Conservation (phyloP, 1,140 invertebrate genomes). For the Bombus picipes region DNA sequence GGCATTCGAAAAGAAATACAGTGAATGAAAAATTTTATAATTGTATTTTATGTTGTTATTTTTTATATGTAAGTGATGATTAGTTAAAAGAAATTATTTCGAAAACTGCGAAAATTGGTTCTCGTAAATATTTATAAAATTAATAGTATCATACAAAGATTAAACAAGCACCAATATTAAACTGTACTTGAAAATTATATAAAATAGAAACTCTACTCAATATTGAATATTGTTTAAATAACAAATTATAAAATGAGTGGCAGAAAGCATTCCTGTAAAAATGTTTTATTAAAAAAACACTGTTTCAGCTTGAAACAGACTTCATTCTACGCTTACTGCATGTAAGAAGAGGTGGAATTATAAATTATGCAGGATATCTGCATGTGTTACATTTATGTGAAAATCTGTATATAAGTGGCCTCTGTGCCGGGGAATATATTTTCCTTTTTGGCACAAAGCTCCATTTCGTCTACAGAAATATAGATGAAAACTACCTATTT, state of each 20-base stretch:
- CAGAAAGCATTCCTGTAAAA: slow-evolving; percentile 32
- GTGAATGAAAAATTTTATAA: slow-evolving; percentile 39
- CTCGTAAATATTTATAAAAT: slow-evolving; percentile 5
- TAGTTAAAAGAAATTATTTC: slow-evolving; percentile 4
- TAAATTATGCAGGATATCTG: slow-evolving; percentile 31
- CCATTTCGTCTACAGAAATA: slow-evolving; percentile 47
- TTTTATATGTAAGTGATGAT: slow-evolving; percentile 2
- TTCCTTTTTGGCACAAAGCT: slow-evolving; percentile 35
- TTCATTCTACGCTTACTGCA: slow-evolving; percentile 36
- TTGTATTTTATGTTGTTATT: slow-evolving; percentile 32
- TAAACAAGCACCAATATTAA: slow-evolving; percentile 4
- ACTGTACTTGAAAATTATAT: slow-evolving; percentile 5
- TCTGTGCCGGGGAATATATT: slow-evolving; percentile 27
- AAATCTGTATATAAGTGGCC: slow-evolving; percentile 42
- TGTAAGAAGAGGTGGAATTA: slow-evolving; percentile 23
- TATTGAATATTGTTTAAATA: slow-evolving; percentile 15
- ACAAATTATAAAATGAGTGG: slow-evolving; percentile 3
- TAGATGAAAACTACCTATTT: slow-evolving; percentile 47
- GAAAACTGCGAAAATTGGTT: background rate
- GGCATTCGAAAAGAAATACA: slow-evolving; percentile 2
- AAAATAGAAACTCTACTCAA: background rate
- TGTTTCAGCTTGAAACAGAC: slow-evolving; percentile 32
- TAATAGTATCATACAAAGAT: background rate
- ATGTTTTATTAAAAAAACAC: slow-evolving; percentile 27
- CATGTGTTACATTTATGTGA: slow-evolving; percentile 37